Evolutionary conservation across 1,140 invertebrate species (phyloP).

Genomic region (Drosophila arawakana): DNA sequence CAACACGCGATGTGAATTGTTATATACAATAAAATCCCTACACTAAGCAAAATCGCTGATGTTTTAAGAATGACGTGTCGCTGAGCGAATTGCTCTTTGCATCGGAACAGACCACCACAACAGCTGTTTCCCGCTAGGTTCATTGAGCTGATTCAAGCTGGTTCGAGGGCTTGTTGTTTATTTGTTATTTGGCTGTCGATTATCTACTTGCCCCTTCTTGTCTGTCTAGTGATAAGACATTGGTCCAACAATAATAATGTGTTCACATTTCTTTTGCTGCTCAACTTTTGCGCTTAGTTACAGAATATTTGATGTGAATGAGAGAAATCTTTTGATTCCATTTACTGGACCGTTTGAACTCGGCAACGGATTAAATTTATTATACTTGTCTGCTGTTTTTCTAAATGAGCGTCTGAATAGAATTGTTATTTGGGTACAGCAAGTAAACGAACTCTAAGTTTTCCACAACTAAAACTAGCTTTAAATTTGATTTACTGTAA

Average conservation of each 20-base stretch:
- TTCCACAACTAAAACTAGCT: too few species aligned
- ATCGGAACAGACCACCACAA: constrained; percentile 46
- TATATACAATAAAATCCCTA: neutral
- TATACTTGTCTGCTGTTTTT: too few species aligned
- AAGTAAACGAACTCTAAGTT: too few species aligned
- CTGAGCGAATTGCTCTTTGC: constrained; percentile 36
- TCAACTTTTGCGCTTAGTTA: neutral
- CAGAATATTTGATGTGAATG: neutral
- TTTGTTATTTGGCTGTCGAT: constrained; percentile 20
- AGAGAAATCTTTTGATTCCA: neutral
- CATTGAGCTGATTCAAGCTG: constrained; percentile 7
- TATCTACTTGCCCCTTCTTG: constrained; percentile 21
- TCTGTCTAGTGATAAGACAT: constrained; percentile 25
- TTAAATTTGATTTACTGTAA: too few species aligned
- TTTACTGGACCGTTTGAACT: too few species aligned
- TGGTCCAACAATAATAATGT: neutral
- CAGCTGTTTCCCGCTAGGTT: constrained; percentile 27
- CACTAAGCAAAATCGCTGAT: neutral
- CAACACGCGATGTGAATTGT: neutral
- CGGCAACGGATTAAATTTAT: too few species aligned
- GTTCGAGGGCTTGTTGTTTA: constrained; percentile 29
- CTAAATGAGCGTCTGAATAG: too few species aligned
- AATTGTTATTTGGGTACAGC: too few species aligned
- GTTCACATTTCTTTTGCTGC: neutral
- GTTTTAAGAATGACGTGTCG: constrained; percentile 44